Evolutionary conservation across 2,888 invertebrate genomes (phyloP).

Genomic region (Cyclophora albipunctata): DNA sequence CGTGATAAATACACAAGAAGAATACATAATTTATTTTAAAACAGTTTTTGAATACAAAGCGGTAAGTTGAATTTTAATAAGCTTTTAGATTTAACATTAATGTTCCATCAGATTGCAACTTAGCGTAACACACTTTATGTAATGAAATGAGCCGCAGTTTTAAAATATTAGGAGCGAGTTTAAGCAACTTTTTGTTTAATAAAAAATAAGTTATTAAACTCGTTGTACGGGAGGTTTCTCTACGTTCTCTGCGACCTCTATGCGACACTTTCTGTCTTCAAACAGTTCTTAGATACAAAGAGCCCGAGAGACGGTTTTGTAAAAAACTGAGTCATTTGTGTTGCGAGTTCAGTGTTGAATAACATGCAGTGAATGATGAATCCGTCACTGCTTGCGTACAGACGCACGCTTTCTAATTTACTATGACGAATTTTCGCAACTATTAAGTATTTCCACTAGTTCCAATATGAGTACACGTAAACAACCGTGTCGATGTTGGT

Average conservation of each 20-base stretch:
- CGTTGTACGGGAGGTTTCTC: too few relatives aligned
- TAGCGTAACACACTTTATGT: too few relatives aligned
- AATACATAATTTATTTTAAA: too few relatives aligned
- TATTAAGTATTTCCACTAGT: slow-evolving; percentile 22
- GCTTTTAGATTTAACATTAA: too few relatives aligned
- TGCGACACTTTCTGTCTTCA: slow-evolving; percentile 1
- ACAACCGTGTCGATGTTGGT: slow-evolving; percentile 26
- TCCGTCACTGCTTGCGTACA: slow-evolving; percentile 28
- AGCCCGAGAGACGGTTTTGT: slow-evolving; percentile 3
- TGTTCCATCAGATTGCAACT: too few relatives aligned
- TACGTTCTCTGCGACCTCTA: too few relatives aligned
- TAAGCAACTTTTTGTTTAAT: too few relatives aligned
- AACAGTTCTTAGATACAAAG: not conserved
- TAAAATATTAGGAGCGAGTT: too few relatives aligned
- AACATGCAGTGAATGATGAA: slow-evolving; percentile 15
- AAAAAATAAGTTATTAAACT: too few relatives aligned
- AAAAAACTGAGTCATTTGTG: slow-evolving; percentile 1
- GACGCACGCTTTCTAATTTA: slow-evolving; percentile 65
- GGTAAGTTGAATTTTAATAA: slow-evolving; percentile 16
- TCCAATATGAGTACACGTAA: slow-evolving; percentile 9
- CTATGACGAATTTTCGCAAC: slow-evolving; percentile 59
- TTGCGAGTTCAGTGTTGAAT: slow-evolving; percentile 10
- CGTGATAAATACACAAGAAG: slow-evolving; percentile 4
- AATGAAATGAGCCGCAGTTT: too few relatives aligned
- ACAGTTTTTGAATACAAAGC: slow-evolving; percentile 5